Base-by-base conservation (phyloP, 2,888 invertebrate species). In the Sinhomidia bicolor region DNA sequence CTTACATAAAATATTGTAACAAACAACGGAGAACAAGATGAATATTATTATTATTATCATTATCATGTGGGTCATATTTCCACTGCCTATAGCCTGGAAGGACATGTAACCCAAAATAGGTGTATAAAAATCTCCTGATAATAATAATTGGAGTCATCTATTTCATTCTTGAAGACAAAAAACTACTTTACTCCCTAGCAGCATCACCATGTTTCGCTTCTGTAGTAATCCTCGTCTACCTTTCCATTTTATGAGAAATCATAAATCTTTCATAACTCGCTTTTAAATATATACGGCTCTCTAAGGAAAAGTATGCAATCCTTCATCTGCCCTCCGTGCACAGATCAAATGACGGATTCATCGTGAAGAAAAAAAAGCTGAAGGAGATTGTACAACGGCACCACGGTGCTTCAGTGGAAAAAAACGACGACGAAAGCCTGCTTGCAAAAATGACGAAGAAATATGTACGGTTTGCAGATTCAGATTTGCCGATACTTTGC, bases 241-340 rank as follows among this genome's bases (percentile, higher is more conserved):
- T 82, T 60, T 23, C 74, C 62, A 9, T 87, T 87, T 87, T 87
- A 76, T 57, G 82, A 68, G 62, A 60, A 74, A 4, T 60, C 81
- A 82, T 87, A 87, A 87, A 87, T 87, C 87, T 81, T 87, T 87
- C 87, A 82, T 60, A 82, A 87, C 81, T 62, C 60, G 76, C 86
- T 80, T 82, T 76, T 82, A 87, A 82, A 87, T 47, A 71, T 74
- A 82, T 82, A 87, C 51, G 32, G 47, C 82, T 82, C 76, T 82
- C 82, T 14, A 1, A 81, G 81, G 82, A 79, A 1, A 57, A 68
- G 65, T 85, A 57, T 26, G 62, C 76, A 84, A 57, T 74, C 83
- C 65, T 7, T n/a, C n/a, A n/a, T 26, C 6, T 14, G 20, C 44
- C 76, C 32, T 47, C 32, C 32, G 17, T 29, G 20, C 62, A 51